Conservation (phyloP, 2,888 invertebrate species). For the Dasysyrphus albostriatus region DNA sequence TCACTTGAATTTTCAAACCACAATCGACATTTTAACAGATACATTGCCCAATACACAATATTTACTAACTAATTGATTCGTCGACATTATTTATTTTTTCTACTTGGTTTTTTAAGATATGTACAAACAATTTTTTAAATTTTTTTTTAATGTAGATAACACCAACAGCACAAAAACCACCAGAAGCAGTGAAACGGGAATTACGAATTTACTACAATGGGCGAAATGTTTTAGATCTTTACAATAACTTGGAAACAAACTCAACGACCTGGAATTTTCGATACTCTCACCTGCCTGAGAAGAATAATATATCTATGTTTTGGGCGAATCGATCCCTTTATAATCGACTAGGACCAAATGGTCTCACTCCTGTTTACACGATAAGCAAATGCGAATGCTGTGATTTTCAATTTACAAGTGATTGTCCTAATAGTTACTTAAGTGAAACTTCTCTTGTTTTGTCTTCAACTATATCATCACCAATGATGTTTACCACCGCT, state of each 20-base stretch:
- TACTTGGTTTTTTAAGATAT: not conserved
- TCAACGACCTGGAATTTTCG: conserved; percentile 85
- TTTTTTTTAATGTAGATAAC: conserved; percentile 48
- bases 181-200: conserved; percentile 67
- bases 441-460: conserved; percentile 76
- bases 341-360: conserved; percentile 86
- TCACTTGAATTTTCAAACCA: too few relatives aligned
- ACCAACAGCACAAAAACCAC: conserved; percentile 65
- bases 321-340: conserved; percentile 87
- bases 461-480: conserved; percentile 71
- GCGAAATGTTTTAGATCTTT: conserved; percentile 86
- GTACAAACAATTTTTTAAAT: not conserved
- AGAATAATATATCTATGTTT: conserved; percentile 86
- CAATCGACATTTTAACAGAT: not conserved
- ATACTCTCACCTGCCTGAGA: conserved; percentile 85
- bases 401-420: conserved; percentile 84
- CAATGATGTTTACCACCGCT: conserved; percentile 73
- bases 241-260: conserved; percentile 84
- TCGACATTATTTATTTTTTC: too few relatives aligned
- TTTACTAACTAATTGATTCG: too few relatives aligned
- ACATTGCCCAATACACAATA: too few relatives aligned
- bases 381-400: conserved; percentile 85
- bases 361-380: conserved; percentile 86
- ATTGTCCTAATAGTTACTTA: conserved; percentile 76
- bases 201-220: conserved; percentile 85